phyloP scores from a whole-genome alignment of 2,888 invertebrate species.

The Heliconius cydno region DNA sequence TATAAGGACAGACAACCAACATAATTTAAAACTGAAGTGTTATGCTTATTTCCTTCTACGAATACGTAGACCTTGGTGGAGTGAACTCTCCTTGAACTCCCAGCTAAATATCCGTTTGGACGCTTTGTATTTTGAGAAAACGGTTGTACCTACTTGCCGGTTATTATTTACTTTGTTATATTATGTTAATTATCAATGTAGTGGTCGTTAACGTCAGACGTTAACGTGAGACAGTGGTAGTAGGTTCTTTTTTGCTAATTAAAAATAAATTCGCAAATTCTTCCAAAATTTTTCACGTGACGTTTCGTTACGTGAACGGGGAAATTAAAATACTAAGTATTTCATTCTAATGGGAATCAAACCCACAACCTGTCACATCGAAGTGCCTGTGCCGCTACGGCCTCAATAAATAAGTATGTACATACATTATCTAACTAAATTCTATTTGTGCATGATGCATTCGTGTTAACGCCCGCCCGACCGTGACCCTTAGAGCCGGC shows the following conservation, averaged over 20 bases:
- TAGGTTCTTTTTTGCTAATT: neutral
- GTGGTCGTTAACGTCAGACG: neutral
- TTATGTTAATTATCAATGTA: neutral
- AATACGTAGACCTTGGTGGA: conserved; percentile 38
- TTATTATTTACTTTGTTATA: conserved; percentile 21
- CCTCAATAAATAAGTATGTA: neutral
- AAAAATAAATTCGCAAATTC: neutral
- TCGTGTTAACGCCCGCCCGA: conserved; percentile 50
- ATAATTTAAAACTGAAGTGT: conserved; percentile 17
- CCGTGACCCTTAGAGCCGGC: conserved; percentile 50
- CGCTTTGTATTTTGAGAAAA: conserved; percentile 30
- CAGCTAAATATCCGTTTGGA: conserved; percentile 31
- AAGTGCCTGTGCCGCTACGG: neutral
- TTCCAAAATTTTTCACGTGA: too few relatives aligned
- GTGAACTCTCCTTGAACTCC: conserved; percentile 40
- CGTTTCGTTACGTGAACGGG: too few relatives aligned
- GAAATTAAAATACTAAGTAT: too few relatives aligned
- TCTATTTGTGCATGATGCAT: conserved; percentile 32
- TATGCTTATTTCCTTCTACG: conserved; percentile 34
- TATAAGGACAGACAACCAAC: neutral
- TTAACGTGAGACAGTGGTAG: neutral
- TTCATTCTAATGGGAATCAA: too few relatives aligned
- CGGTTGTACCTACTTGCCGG: neutral
- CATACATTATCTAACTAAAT: conserved; percentile 32
- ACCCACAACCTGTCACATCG: too few relatives aligned